Conservation (phyloP, 2,888 invertebrate species). For the Tenodera sinensis region DNA sequence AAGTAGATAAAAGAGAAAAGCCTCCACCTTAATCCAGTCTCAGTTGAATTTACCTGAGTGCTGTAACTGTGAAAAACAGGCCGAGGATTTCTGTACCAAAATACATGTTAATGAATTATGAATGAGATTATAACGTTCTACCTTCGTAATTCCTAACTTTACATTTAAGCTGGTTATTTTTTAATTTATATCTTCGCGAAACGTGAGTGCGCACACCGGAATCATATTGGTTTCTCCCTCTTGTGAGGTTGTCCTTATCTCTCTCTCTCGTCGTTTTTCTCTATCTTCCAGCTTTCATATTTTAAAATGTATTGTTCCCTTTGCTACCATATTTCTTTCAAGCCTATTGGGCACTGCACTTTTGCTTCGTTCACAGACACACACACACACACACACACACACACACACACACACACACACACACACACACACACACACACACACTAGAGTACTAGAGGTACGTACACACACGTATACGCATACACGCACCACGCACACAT, state of each 20-base stretch:
- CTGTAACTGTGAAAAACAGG: background rate
- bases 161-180: background rate
- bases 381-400: too few species aligned
- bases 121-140: background rate
- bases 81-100: background rate
- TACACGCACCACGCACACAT: too few species aligned
- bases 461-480: too few species aligned
- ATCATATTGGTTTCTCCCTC: background rate
- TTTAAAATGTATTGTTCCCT: background rate
- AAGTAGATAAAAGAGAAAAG: background rate
- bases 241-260: background rate
- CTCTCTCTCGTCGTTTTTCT: too few species aligned
- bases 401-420: too few species aligned
- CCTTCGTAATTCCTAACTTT: background rate
- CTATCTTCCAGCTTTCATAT: background rate
- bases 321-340: background rate
- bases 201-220: background rate
- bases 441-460: too few species aligned
- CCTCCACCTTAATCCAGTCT: background rate
- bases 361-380: too few species aligned
- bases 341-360: background rate
- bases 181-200: background rate
- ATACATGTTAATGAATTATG: background rate
- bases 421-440: too few species aligned
- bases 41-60: background rate